Percentiles rank a stretch among this genome's conserved stretches.
phyloP scores from a whole-genome alignment of 2,888 invertebrate species.

The Ctenicera cuprea region DNA sequence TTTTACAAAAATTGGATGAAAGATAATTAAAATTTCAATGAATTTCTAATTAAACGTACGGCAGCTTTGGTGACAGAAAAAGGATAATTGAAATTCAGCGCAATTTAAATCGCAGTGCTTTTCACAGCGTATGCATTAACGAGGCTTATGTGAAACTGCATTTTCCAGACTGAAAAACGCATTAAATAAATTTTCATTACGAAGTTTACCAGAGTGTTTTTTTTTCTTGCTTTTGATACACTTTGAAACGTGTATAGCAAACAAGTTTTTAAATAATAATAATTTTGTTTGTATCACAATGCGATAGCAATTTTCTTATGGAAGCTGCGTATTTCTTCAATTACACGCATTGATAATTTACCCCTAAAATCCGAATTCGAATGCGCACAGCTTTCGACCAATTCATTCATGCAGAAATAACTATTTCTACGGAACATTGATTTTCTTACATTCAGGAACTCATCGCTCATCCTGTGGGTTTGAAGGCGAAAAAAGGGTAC shows the following conservation, averaged over 20 bases:
- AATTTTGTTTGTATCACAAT: too few species aligned
- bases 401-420: conserved; percentile 15
- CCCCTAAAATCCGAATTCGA: conserved; percentile 1
- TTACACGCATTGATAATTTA: conserved; percentile 29
- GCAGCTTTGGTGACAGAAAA: conserved; percentile 12
- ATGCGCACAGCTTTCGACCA: conserved; percentile 15
- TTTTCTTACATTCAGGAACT: conserved; percentile 22
- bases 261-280: too few species aligned
- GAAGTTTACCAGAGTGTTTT: too few species aligned
- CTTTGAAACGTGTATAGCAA: too few species aligned
- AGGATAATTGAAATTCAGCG: conserved; percentile 10
- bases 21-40: conserved; percentile 19
- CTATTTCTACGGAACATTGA: conserved; percentile 16
- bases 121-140: background rate
- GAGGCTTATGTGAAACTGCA: background rate
- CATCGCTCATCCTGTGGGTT: conserved; percentile 12
- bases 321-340: background rate
- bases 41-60: conserved; percentile 22
- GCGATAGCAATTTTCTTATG: background rate
- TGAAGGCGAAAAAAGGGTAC: conserved; percentile 10
- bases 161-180: background rate
- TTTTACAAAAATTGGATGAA: background rate
- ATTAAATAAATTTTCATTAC: background rate
- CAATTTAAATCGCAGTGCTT: background rate
- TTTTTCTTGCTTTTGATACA: too few species aligned